Conservation (phyloP, 1,140 invertebrate genomes). For the Rhagoletis pomonella region DNA sequence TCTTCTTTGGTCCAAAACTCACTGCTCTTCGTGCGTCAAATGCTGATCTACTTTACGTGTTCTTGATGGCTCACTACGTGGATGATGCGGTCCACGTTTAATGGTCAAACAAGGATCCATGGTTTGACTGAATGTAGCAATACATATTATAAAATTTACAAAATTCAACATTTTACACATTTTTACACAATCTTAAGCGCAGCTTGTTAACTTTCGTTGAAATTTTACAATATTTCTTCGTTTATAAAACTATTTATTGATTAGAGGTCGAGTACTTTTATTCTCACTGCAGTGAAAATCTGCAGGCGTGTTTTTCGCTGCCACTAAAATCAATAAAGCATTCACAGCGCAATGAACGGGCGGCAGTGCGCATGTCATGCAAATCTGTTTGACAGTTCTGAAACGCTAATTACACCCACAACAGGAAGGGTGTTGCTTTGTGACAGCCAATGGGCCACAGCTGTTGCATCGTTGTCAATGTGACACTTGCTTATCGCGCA, state of each 20-base stretch:
- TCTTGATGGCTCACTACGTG: conserved; percentile 74
- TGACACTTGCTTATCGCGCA: background rate
- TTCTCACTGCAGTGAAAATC: background rate
- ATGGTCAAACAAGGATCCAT: conserved; percentile 63
- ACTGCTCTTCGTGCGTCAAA: conserved; percentile 81
- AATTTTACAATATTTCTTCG: background rate
- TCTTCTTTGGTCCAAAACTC: conserved; percentile 62
- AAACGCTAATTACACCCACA: background rate
- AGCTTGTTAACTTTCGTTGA: background rate
- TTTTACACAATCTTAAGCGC: background rate
- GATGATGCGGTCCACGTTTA: conserved; percentile 82
- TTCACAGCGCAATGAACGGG: background rate
- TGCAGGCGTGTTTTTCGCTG: background rate
- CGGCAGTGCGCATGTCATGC: conserved; percentile 21
- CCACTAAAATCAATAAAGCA: conserved; percentile 27
- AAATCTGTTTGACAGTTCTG: background rate
- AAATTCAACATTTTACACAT: conserved; percentile 71
- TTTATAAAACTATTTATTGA: too few relatives aligned
- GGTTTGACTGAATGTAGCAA: conserved; percentile 68
- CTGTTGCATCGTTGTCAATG: background rate
- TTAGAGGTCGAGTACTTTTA: background rate
- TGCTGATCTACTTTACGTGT: conserved; percentile 79
- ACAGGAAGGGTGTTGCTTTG: background rate
- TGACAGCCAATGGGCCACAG: background rate
- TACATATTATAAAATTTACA: conserved; percentile 69